Evolutionary conservation across 2,888 invertebrate genomes (phyloP).

Genomic region (Andricus quercusramuli): DNA sequence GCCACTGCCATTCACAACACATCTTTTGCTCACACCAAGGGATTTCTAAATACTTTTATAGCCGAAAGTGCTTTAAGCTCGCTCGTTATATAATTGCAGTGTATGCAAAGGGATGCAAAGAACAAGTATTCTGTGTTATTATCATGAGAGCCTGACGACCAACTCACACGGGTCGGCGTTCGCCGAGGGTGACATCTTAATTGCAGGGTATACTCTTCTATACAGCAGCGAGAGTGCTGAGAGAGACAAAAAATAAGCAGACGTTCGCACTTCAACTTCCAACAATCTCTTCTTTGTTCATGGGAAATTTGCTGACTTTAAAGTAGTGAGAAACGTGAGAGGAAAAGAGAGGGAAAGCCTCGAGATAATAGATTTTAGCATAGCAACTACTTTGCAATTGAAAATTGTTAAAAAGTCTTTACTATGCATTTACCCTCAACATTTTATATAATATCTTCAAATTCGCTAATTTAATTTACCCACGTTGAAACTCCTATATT

Average conservation of each 20-base stretch:
- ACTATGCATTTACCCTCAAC: no score
- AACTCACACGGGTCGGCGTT: background rate
- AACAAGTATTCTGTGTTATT: conserved; percentile 5
- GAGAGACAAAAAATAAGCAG: conserved; percentile 14
- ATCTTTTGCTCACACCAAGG: background rate
- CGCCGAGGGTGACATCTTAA: conserved; percentile 20
- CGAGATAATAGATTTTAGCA: background rate
- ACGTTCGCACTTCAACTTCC: conserved; percentile 14
- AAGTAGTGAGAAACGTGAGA: background rate
- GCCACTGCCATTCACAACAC: conserved; percentile 9
- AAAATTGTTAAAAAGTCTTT: no score
- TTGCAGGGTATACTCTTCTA: conserved; percentile 4
- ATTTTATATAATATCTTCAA: no score
- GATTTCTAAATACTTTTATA: conserved; percentile 14
- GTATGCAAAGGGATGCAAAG: conserved; percentile 1
- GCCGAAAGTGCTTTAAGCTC: conserved; percentile 8
- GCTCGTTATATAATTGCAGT: conserved; percentile 17
- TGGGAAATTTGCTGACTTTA: conserved; percentile 11
- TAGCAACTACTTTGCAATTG: background rate
- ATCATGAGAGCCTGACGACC: conserved; percentile 4
- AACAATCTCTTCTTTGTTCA: background rate
- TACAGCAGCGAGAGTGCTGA: background rate
- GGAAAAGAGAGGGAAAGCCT: background rate
- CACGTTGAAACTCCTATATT: no score
- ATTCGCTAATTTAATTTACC: no score